A percentile compares a stretch with the other conserved stretches of the same genome.
These are phyloP conservation scores for Loris lydekkerianus DNA, from an alignment of 2,797 vertebrate species.

Conservation along the genomic window DNA sequence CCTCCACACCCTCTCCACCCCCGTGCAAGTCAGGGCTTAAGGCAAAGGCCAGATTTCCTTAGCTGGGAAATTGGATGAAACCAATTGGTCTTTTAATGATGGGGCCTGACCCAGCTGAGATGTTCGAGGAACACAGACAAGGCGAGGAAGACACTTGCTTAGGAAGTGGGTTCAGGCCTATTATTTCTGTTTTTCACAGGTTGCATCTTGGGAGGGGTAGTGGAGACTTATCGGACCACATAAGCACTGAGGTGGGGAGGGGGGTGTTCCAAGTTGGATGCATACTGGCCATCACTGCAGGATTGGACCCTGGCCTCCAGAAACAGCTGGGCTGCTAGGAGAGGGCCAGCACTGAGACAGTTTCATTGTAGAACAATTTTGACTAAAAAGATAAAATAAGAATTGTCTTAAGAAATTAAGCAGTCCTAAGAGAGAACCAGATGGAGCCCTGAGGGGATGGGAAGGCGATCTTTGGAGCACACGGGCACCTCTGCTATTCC, in stretches of 20 bases:
- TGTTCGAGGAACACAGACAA: conserved; percentile 11
- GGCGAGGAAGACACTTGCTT: neutral
- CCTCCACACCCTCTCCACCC: too few species aligned
- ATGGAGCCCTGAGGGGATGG: neutral
- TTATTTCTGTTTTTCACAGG: neutral
- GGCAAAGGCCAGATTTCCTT: neutral
- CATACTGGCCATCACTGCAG: neutral
- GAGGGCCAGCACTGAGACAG: neutral
- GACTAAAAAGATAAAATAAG: conserved; percentile 12
- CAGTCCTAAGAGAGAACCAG: neutral
- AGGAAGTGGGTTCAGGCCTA: neutral
- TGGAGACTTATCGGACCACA: neutral
- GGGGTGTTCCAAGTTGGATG: neutral
- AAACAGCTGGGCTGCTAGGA: neutral
- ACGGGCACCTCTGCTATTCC: neutral
- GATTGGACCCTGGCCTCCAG: neutral
- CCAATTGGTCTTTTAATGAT: neutral
- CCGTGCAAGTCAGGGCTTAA: neutral
- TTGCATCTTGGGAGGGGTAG: neutral
- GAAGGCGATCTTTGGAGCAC: neutral
- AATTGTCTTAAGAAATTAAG: conserved; percentile 4
- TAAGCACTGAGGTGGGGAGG: accelerated
- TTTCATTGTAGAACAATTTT: neutral
- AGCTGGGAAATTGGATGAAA: neutral
- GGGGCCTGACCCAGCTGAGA: neutral